A percentile compares a stretch with the other conserved stretches of the same genome.
phyloP scores from a whole-genome alignment of 2,113 vertebrate species.

The Poeciliopsis turrubarensis region DNA sequence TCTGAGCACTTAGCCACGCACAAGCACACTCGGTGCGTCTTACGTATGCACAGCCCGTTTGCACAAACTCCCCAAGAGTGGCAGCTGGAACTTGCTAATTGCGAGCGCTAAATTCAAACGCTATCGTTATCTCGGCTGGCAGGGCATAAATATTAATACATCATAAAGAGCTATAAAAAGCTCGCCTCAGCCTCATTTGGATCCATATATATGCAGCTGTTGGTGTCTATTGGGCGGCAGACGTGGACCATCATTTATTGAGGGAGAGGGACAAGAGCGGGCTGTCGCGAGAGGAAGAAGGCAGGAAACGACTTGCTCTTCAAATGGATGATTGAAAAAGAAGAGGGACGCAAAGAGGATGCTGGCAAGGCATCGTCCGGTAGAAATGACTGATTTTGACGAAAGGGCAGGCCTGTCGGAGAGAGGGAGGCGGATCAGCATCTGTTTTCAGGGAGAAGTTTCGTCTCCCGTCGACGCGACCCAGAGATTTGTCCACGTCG shows the following conservation, averaged over 20 bases:
- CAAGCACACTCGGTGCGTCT: neutral
- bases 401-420: neutral
- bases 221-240: slow-evolving; percentile 33
- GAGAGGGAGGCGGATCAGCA: slow-evolving; percentile 9
- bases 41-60: neutral
- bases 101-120: slow-evolving; percentile 69
- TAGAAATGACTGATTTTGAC: slow-evolving; percentile 20
- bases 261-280: slow-evolving; percentile 8
- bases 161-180: slow-evolving; percentile 69
- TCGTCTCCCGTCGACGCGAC: neutral
- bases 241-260: slow-evolving; percentile 41
- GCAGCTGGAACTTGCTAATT: slow-evolving; percentile 73
- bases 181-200: slow-evolving; percentile 56
- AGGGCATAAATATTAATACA: slow-evolving; percentile 74
- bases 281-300: slow-evolving; percentile 35
- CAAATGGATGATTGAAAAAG: slow-evolving; percentile 30
- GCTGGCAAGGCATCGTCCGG: slow-evolving; percentile 18
- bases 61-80: slow-evolving; percentile 25
- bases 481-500: neutral
- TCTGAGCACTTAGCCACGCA: neutral
- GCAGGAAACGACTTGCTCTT: slow-evolving; percentile 56
- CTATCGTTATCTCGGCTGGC: slow-evolving; percentile 56
- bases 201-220: slow-evolving; percentile 71
- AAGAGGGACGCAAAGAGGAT: slow-evolving; percentile 21
- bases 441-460: slow-evolving; percentile 39